Conservation (phyloP, 2,797 vertebrate species). For the Melanotaenia parkinsoni region DNA sequence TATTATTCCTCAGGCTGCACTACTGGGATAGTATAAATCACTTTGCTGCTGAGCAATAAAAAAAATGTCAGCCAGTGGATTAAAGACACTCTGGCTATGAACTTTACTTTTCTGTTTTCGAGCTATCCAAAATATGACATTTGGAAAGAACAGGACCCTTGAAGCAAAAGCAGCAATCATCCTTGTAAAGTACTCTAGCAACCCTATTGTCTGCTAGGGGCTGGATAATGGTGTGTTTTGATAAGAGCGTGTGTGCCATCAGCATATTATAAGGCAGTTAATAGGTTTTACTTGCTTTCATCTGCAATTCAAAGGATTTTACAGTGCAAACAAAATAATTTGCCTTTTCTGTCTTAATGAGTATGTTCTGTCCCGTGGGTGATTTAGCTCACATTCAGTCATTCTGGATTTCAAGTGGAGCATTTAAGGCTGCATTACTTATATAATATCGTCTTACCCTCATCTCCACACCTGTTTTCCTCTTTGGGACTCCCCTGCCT, state of each 20-base stretch:
- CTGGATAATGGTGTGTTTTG: slow-evolving; percentile 57
- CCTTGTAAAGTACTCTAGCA: slow-evolving; percentile 50
- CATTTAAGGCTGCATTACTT: slow-evolving; percentile 47
- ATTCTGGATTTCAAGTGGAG: slow-evolving; percentile 31
- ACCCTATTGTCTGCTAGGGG: slow-evolving; percentile 47
- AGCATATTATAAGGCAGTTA: slow-evolving; percentile 63
- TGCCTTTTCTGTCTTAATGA: slow-evolving; percentile 48
- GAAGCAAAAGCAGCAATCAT: slow-evolving; percentile 65
- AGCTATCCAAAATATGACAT: slow-evolving; percentile 71
- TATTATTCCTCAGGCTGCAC: slow-evolving; percentile 68
- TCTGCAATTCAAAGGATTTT: slow-evolving; percentile 72
- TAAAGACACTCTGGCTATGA: slow-evolving; percentile 72
- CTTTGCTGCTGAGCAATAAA: slow-evolving; percentile 73
- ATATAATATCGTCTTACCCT: slow-evolving; percentile 42
- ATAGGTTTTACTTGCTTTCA: slow-evolving; percentile 69
- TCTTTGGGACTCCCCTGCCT: slow-evolving; percentile 34
- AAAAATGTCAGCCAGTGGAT: slow-evolving; percentile 75
- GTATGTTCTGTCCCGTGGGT: slow-evolving; percentile 39
- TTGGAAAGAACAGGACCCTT: slow-evolving; percentile 65
- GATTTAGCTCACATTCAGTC: slow-evolving; percentile 47
- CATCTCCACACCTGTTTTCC: slow-evolving; percentile 44
- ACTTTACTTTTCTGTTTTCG: slow-evolving; percentile 63
- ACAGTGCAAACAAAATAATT: slow-evolving; percentile 61
- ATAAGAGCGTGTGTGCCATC: slow-evolving; percentile 58
- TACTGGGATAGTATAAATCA: slow-evolving; percentile 76